Conservation (phyloP, 2,797 vertebrate species). For the Sebastes trivittatus region DNA sequence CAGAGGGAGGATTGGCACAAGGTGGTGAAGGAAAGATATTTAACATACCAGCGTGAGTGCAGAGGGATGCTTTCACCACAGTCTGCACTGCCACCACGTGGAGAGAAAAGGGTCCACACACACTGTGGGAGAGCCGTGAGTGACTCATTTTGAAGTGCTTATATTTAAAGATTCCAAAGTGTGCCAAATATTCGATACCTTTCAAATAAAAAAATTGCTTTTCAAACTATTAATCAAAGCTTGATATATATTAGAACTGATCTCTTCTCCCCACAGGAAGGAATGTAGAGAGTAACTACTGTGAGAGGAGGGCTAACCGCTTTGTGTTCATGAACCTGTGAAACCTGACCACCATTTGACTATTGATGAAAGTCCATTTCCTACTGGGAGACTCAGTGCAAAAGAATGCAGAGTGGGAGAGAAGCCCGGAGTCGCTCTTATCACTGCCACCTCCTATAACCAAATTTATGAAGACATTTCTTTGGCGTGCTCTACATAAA, state of each 20-base stretch:
- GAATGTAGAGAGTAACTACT: neutral
- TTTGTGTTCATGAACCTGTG: conserved; percentile 16
- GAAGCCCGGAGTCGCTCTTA: conserved; percentile 41
- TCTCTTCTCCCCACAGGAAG: neutral
- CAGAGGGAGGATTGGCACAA: conserved; percentile 36
- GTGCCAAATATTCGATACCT: neutral
- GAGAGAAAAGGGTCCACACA: neutral
- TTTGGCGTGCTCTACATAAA: conserved; percentile 51
- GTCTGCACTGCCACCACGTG: conserved; percentile 67
- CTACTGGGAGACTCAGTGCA: conserved; percentile 16
- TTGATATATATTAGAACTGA: neutral
- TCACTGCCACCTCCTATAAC: conserved; percentile 66
- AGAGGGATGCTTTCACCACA: neutral
- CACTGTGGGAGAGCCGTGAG: neutral
- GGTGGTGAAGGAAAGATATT: conserved; percentile 14
- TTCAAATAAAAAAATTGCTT: conserved; percentile 4
- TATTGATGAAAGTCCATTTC: conserved; percentile 36
- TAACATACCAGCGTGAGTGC: neutral
- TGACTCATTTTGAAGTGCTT: conserved; percentile 2
- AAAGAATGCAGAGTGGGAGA: conserved; percentile 51
- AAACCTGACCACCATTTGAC: conserved; percentile 12
- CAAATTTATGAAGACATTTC: conserved; percentile 65
- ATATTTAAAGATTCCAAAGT: neutral
- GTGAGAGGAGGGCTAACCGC: neutral
- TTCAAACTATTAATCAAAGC: conserved; percentile 13